Evolutionary conservation across 2,113 vertebrate genomes (phyloP).

Genomic region (Tenebrosternarchus preto): DNA sequence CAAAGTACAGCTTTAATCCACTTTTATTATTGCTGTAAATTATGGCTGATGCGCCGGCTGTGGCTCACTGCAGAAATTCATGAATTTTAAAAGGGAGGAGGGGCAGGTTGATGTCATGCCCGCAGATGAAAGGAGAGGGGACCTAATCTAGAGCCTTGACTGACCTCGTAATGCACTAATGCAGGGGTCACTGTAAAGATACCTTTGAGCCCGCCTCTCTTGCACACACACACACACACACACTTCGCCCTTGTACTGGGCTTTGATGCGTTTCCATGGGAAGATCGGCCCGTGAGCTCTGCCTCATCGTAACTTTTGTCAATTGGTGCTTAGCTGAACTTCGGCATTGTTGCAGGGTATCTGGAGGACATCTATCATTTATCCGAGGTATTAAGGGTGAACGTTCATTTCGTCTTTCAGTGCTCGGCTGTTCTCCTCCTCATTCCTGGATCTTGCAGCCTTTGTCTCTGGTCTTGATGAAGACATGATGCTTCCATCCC

Average conservation of each 20-base stretch:
- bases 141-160: constrained; percentile 19
- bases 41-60: constrained; percentile 36
- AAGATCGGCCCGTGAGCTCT: background rate
- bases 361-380: too few relatives aligned
- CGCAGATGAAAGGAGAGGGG: background rate
- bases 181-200: background rate
- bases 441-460: background rate
- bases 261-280: background rate
- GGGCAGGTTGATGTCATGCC: constrained; percentile 9
- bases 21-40: constrained; percentile 58
- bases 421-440: background rate
- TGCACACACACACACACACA: background rate
- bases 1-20: constrained; percentile 52
- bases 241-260: background rate
- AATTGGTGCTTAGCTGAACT: background rate
- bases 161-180: constrained; percentile 36
- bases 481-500: too few relatives aligned
- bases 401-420: too few relatives aligned
- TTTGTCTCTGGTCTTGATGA: too few relatives aligned
- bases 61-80: constrained; percentile 40
- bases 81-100: constrained; percentile 54
- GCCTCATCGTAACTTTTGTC: background rate
- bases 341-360: too few relatives aligned
- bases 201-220: background rate
- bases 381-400: too few relatives aligned